phyloP scores from a whole-genome alignment of 2,113 vertebrate genomes.

The Perccottus glenii region DNA sequence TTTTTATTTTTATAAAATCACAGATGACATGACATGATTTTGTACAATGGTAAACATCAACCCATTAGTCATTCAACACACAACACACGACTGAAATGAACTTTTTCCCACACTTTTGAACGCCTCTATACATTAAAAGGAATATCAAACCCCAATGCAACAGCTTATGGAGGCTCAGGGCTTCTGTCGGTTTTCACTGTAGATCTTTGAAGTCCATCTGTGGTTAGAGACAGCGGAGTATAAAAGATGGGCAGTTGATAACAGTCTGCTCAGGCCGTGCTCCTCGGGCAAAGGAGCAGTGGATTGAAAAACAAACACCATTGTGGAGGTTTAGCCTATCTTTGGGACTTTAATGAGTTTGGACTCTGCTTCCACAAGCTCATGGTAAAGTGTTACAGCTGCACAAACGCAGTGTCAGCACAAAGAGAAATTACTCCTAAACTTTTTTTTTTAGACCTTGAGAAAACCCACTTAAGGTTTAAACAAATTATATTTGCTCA shows the following conservation, averaged over 20 bases:
- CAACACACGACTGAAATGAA: too few species aligned
- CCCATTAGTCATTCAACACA: too few species aligned
- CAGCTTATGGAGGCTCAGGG: conserved; percentile 18
- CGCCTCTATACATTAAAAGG: not conserved
- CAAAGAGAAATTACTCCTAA: conserved; percentile 16
- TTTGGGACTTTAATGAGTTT: conserved; percentile 35
- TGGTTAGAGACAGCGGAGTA: conserved; percentile 5
- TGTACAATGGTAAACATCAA: too few species aligned
- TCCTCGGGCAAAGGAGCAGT: conserved; percentile 28
- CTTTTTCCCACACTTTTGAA: not conserved
- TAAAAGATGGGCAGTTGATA: not conserved
- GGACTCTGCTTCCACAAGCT: conserved; percentile 23
- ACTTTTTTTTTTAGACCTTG: conserved; percentile 2
- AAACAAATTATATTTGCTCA: not conserved
- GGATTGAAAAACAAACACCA: conserved; percentile 25
- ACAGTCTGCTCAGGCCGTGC: conserved; percentile 18
- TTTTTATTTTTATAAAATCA: too few species aligned
- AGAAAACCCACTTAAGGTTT: not conserved
- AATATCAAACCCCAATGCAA: conserved; percentile 2
- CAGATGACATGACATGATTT: too few species aligned
- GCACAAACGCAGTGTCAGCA: not conserved
- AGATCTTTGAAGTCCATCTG: conserved; percentile 33
- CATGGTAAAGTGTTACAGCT: conserved; percentile 13
- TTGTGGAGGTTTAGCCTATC: not conserved
- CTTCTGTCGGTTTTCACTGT: conserved; percentile 22